Base-by-base conservation (phyloP, 2,888 invertebrate genomes). In the Meiosimyza platycephala region DNA sequence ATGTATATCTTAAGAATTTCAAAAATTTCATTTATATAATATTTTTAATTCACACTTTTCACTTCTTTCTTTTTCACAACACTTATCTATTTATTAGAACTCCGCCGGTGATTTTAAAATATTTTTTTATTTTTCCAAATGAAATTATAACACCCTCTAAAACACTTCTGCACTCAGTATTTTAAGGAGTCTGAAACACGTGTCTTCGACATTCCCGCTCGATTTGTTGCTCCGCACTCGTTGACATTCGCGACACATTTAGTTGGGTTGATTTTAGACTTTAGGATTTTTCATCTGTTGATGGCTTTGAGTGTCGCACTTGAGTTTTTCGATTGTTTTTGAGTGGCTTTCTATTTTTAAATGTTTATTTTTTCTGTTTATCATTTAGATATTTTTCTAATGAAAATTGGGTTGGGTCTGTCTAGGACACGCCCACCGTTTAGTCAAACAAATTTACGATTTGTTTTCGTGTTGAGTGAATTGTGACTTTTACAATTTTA, bases 221-320 rank as follows among this genome's bases (percentile, higher is more conserved):
- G 60, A 33, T 69, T 6, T 13, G 60, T 68, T 74, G 77, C 75
- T 76, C 81, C 81, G 80, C 78, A 80, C 73, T 76, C 79, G 78
- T 78, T 78, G 78, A 79, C 79, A 83, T 80, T 79, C 84, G 80
- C 81, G 77, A 80, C 79, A 84, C 84, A 80, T 85, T 84, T 85
- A 80, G 79, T 79, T 78, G 82, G 80, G 78, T 79, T 78, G 82
- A 82, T 81, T 81, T 79, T 76, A 76, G 77, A 71, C 75, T 62
- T 9, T 72, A 74, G 75, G 78, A 72, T 72, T 74, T 76, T 77
- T 72, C 75, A 73, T 78, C 78, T 74, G 76, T 76, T 76, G 72
- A 65, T 73, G 74, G 71, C 52, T 72, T 72, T 70, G 74, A 60
- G 70, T 70, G 18, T 70, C 63, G 47, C 54, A 72, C 76, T 76